Conservation (phyloP, 2,888 invertebrate genomes). For the Cyrtodaria siliqua region DNA sequence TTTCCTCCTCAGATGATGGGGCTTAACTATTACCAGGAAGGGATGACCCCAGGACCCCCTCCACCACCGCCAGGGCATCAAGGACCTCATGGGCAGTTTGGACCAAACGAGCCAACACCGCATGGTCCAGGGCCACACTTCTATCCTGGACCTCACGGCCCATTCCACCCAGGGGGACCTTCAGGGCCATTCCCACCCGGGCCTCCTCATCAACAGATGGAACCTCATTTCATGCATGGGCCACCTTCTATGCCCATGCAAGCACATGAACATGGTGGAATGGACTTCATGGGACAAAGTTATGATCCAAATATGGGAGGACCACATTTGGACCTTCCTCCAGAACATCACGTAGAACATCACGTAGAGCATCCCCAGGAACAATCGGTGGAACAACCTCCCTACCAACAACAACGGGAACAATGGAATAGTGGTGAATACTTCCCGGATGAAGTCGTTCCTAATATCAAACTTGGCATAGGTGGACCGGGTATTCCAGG, state of each 20-base stretch:
- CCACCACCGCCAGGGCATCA: slow-evolving; percentile 10
- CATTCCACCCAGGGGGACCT: background rate
- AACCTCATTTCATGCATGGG: too few species aligned
- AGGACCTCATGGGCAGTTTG: slow-evolving; percentile 19
- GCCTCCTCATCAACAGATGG: too few species aligned
- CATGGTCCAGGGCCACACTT: slow-evolving; percentile 22
- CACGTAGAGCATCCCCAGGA: background rate
- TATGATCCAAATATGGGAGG: too few species aligned
- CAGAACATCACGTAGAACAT: too few species aligned
- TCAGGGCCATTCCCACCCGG: background rate
- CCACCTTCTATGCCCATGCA: too few species aligned
- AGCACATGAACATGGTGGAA: too few species aligned
- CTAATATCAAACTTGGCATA: too few species aligned
- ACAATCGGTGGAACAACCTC: background rate
- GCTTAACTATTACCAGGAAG: slow-evolving; percentile 32
- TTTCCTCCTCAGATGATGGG: slow-evolving; percentile 25
- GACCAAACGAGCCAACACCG: slow-evolving; percentile 15
- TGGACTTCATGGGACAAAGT: too few species aligned
- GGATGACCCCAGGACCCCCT: slow-evolving; percentile 31
- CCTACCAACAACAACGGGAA: slow-evolving; percentile 4
- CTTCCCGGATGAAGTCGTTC: too few species aligned
- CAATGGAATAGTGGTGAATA: slow-evolving; percentile 1
- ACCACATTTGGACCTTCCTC: too few species aligned
- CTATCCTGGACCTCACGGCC: slow-evolving; percentile 8
- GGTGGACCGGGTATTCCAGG: slow-evolving; percentile 45